These are phyloP conservation scores for Danio aesculapii DNA, from an alignment of 2,797 vertebrate genomes.

Conservation along the genomic window DNA sequence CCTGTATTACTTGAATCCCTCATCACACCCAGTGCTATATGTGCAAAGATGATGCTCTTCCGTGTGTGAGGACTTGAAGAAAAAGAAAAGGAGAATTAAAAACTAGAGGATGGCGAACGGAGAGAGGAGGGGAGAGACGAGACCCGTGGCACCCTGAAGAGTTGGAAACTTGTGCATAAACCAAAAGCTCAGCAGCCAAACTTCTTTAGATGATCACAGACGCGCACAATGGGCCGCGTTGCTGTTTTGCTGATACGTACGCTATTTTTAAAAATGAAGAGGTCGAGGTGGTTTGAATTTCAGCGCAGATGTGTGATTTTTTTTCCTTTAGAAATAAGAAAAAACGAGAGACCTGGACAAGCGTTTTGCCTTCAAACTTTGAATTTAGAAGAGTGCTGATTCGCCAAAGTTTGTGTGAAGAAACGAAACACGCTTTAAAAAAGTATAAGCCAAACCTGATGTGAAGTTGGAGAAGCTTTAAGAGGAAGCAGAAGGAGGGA, in stretches of 20 bases:
- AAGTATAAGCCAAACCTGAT: conserved; percentile 68
- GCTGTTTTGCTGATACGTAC: conserved; percentile 66
- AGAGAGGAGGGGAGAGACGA: conserved; percentile 23
- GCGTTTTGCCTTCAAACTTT: conserved; percentile 59
- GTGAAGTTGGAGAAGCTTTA: conserved; percentile 72
- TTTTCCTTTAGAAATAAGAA: conserved; percentile 38
- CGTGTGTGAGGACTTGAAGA: conserved; percentile 56
- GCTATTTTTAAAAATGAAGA: conserved; percentile 59
- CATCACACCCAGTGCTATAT: conserved; percentile 70
- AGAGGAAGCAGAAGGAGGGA: conserved; percentile 52
- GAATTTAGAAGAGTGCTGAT: conserved; percentile 70
- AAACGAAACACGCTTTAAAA: conserved; percentile 64
- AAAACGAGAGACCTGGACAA: conserved; percentile 48
- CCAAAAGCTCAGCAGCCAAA: conserved; percentile 69
- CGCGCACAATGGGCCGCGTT: conserved; percentile 40
- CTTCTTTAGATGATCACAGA: conserved; percentile 65
- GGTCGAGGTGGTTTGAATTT: conserved; percentile 69
- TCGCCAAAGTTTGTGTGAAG: conserved; percentile 71
- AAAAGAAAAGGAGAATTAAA: conserved; percentile 44
- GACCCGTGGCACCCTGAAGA: conserved; percentile 56
- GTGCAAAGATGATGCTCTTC: conserved; percentile 74
- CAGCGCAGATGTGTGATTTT: conserved; percentile 61
- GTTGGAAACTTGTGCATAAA: conserved; percentile 69
- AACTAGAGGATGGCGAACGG: conserved; percentile 43
- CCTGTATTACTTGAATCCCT: conserved; percentile 78